Conservation (phyloP, 2,888 invertebrate genomes). For the Sinopyrophorus schimmeli region DNA sequence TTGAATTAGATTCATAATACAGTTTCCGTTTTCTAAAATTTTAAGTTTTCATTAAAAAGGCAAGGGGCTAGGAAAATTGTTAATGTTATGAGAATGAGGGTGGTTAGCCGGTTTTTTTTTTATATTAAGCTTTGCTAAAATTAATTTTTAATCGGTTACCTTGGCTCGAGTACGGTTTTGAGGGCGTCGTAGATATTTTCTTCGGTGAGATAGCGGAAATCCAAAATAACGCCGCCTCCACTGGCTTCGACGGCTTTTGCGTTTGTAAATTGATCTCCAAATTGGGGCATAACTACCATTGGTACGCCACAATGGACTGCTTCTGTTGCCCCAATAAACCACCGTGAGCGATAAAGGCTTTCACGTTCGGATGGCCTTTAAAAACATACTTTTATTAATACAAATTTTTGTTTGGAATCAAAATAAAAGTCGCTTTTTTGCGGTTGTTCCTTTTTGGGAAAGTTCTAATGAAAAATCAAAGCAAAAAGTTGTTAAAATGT, state of each 20-base stretch:
- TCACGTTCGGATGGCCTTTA: constrained; percentile 69
- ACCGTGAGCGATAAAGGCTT: constrained; percentile 68
- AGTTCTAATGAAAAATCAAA: too few relatives aligned
- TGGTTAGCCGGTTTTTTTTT: too few relatives aligned
- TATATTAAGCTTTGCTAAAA: too few relatives aligned
- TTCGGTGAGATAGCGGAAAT: constrained; percentile 62
- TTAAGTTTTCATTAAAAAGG: constrained; percentile 21
- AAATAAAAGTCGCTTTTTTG: too few relatives aligned
- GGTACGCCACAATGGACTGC: constrained; percentile 69
- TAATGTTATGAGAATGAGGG: constrained; percentile 21
- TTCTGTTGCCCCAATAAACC: constrained; percentile 71
- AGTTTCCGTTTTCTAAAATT: too few relatives aligned
- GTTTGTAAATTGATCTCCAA: constrained; percentile 72
- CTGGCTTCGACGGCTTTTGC: constrained; percentile 64
- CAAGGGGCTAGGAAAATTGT: constrained; percentile 20
- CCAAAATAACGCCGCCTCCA: constrained; percentile 62
- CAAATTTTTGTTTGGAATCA: too few relatives aligned
- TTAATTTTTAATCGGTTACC: too few relatives aligned
- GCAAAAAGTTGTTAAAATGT: too few relatives aligned
- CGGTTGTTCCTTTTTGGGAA: too few relatives aligned
- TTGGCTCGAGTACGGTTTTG: constrained; percentile 60
- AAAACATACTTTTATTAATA: too few relatives aligned
- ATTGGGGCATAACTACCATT: constrained; percentile 68
- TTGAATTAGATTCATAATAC: too few relatives aligned
- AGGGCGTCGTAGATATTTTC: constrained; percentile 60